Evolutionary conservation across 2,888 invertebrate species (phyloP).

Genomic region (Strigamia crassipes): DNA sequence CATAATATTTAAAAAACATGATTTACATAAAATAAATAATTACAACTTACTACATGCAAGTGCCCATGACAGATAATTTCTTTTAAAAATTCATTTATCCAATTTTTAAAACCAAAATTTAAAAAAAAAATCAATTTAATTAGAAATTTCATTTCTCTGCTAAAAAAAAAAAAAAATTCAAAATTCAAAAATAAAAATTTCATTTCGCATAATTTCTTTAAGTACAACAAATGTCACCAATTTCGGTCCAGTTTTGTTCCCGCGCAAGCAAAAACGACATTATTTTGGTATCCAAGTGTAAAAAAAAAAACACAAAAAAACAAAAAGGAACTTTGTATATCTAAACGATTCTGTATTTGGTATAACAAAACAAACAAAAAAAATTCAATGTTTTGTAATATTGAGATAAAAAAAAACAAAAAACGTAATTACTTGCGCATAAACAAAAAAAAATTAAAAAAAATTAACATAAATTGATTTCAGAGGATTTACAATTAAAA

Average conservation of each 20-base stretch:
- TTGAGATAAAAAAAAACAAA: too few relatives aligned
- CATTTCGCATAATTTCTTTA: neutral
- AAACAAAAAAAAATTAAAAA: too few relatives aligned
- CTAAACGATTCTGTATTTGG: too few relatives aligned
- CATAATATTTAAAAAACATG: slow-evolving; percentile 12
- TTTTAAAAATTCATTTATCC: too few relatives aligned
- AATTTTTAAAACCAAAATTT: neutral
- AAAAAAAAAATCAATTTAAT: slow-evolving; percentile 2
- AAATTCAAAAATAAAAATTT: neutral
- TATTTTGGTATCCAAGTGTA: too few relatives aligned
- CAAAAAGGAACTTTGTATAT: too few relatives aligned
- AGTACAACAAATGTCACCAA: neutral
- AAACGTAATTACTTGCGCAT: too few relatives aligned
- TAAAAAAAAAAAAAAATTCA: neutral
- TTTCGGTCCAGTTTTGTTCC: too few relatives aligned
- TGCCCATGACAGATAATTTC: slow-evolving; percentile 25
- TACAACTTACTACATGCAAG: slow-evolving; percentile 5
- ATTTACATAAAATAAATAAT: slow-evolving; percentile 25
- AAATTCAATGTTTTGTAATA: too few relatives aligned
- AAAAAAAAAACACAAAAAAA: too few relatives aligned
- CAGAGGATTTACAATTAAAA: neutral
- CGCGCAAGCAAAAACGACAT: too few relatives aligned
- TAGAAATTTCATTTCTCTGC: neutral
- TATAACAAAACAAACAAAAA: too few relatives aligned
- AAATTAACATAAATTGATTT: neutral